A percentile compares a stretch with the other conserved stretches of the same genome.
These are phyloP conservation scores for Acrobeloides nanus DNA, from an alignment of 2,888 invertebrate species.

Conservation along the genomic window DNA sequence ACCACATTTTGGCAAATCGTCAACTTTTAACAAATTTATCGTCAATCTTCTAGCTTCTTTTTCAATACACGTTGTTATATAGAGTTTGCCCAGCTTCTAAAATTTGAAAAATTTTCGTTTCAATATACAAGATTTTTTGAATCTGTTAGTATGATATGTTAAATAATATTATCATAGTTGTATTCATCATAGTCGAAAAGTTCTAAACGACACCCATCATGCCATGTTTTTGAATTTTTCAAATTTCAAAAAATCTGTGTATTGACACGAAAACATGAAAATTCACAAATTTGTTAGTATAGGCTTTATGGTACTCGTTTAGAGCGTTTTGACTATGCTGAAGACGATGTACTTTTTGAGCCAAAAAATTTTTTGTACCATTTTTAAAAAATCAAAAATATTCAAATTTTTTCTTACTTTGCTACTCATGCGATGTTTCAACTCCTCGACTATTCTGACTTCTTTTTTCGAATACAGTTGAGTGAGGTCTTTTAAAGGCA, in stretches of 20 bases:
- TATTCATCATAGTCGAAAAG: not conserved
- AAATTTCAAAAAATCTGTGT: too few species aligned
- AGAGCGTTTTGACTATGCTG: too few species aligned
- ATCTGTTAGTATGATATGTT: not conserved
- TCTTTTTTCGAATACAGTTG: conserved; percentile 54
- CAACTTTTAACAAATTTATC: conserved; percentile 55
- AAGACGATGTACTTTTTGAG: too few species aligned
- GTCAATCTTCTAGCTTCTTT: conserved; percentile 54
- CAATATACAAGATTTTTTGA: not conserved
- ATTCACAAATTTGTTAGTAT: too few species aligned
- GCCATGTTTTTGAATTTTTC: not conserved
- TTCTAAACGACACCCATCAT: not conserved
- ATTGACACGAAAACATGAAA: too few species aligned
- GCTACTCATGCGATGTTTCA: conserved; percentile 46
- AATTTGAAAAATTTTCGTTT: conserved; percentile 18
- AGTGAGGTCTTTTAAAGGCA: conserved; percentile 55
- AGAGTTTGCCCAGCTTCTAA: conserved; percentile 56
- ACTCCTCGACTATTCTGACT: conserved; percentile 55
- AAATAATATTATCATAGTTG: not conserved
- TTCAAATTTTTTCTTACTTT: too few species aligned
- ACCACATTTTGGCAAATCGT: conserved; percentile 55
- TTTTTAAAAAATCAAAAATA: too few species aligned
- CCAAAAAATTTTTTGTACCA: too few species aligned
- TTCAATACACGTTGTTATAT: conserved; percentile 54
- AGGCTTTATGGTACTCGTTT: too few species aligned